These are phyloP conservation scores for Phthorimaea operculella DNA, from an alignment of 1,140 invertebrate genomes.

Conservation along the genomic window DNA sequence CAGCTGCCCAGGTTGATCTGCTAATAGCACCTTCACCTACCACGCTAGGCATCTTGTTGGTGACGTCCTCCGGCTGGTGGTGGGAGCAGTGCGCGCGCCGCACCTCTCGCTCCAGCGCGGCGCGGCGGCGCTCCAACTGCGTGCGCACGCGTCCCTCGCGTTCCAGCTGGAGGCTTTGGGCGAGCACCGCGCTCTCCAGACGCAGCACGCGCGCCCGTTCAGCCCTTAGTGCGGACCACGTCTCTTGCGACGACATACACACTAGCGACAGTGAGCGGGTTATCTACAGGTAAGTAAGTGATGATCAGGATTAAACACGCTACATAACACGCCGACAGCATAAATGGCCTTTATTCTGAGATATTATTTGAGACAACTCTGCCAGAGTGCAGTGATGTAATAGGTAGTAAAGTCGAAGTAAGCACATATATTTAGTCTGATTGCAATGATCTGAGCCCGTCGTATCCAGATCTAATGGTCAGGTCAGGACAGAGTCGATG, in stretches of 20 bases:
- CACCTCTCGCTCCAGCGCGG: constrained; percentile 47
- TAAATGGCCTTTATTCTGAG: too few species aligned
- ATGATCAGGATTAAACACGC: too few species aligned
- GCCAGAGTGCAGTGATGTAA: too few species aligned
- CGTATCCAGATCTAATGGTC: too few species aligned
- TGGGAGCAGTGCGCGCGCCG: constrained; percentile 20
- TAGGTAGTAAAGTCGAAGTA: too few species aligned
- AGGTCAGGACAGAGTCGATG: too few species aligned
- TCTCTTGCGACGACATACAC: constrained; percentile 38
- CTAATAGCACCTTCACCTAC: not conserved
- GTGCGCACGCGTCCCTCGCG: constrained; percentile 48
- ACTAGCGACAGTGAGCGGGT: constrained; percentile 44
- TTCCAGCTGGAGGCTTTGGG: constrained; percentile 48
- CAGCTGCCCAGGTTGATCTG: too few species aligned
- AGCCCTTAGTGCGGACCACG: constrained; percentile 45
- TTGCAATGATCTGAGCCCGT: too few species aligned
- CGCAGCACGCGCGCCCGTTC: constrained; percentile 45
- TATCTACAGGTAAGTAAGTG: constrained; percentile 18
- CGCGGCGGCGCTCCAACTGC: constrained; percentile 45
- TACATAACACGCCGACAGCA: too few species aligned
- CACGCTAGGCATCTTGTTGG: constrained; percentile 24
- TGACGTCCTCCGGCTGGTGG: constrained; percentile 1
- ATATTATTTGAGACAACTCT: too few species aligned
- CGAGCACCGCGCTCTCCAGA: constrained; percentile 45
- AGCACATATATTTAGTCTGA: too few species aligned